Conservation (phyloP, 2,888 invertebrate species). For the Parthenolecanium corni region DNA sequence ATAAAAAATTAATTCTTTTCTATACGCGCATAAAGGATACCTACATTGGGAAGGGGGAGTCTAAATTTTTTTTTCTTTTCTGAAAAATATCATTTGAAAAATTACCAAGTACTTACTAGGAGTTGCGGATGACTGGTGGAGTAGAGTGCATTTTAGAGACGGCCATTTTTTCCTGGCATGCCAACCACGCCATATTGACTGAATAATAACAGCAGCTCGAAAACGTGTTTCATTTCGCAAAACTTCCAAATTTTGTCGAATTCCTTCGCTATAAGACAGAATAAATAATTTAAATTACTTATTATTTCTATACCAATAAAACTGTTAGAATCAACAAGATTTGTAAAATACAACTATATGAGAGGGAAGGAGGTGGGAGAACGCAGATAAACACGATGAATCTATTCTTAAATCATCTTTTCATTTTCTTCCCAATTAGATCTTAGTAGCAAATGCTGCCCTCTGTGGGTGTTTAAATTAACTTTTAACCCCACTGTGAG, state of each 20-base stretch:
- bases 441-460: too few relatives aligned
- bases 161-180: constrained; percentile 57
- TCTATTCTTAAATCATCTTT: background rate
- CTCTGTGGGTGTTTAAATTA: too few relatives aligned
- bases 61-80: too few relatives aligned
- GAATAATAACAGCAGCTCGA: constrained; percentile 71
- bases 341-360: background rate
- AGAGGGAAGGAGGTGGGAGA: background rate
- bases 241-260: constrained; percentile 77
- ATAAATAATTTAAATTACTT: background rate
- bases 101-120: background rate
- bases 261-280: constrained; percentile 60
- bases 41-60: too few relatives aligned
- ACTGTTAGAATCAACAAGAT: background rate
- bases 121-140: constrained; percentile 30
- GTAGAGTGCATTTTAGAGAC: constrained; percentile 41
- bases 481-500: too few relatives aligned
- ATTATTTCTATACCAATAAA: background rate
- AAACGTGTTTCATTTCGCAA: constrained; percentile 64
- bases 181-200: constrained; percentile 73
- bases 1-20: too few relatives aligned
- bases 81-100: too few relatives aligned
- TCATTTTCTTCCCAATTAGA: background rate
- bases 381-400: too few relatives aligned
- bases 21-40: too few relatives aligned